Evolutionary conservation across 2,797 vertebrate species (phyloP), one percentile per base, ranked within the genome.

Genomic region (Eleutherodactylus coqui): DNA sequence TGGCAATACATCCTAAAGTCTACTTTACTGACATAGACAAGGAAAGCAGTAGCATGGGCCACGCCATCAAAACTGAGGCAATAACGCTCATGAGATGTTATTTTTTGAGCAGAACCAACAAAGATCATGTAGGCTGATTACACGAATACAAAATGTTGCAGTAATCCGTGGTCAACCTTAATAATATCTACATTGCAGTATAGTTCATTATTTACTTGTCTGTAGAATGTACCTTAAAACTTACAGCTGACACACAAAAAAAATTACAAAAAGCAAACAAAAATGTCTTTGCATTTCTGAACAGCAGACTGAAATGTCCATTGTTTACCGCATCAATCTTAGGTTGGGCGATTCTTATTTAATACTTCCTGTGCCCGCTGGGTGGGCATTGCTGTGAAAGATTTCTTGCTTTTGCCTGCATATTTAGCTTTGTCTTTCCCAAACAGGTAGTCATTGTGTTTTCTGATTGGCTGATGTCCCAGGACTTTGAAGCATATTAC

Each of bases 401-500:
- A 0, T 41, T 83, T n/a, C n/a, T 58, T 8, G 21, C 13, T 41
- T 83, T 60, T 17, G 16, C 36, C 13, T 49, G 43, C 19, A 43
- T 29, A 38, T 16, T 27, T 53, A 70, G 79, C 16, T 45, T 47
- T 11, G 3, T 29, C n/a, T 17, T 45, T 36, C 11, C 32, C 36
- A 60, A 34, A 5, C 13, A 45, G 51, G 55, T 3, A 69, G 29
- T 87, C 86, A 84, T 32, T 75, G 86, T 55, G 55, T 53, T 47
- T 87, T 87, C 11, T 84, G 86, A 64, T 84, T 87, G 43, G 75
- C 41, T 29, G 76, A 43, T 43, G 76, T 45, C 62, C 76, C 76
- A 16, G 69, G 45, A 70, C 36, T 80, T 73, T 75, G 82, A 5
- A 80, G 34, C 10, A 80, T 72, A 45, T 49, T 84, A 21, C 86